Percentiles rank a stretch among this genome's conserved stretches.
phyloP scores from a whole-genome alignment of 1,140 invertebrate species.

The Sesamia nonagrioides region DNA sequence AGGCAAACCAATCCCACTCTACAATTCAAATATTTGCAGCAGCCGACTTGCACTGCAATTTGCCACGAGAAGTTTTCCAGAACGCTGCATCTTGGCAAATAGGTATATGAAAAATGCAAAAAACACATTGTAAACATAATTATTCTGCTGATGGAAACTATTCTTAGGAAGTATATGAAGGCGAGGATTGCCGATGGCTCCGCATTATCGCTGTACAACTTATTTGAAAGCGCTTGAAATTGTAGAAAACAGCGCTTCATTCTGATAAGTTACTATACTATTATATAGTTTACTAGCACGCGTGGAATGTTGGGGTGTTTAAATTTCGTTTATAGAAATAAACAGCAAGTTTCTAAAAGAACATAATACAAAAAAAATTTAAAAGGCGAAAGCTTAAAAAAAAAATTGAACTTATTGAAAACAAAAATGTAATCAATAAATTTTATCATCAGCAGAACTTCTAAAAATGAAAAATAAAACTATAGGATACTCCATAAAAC shows the following conservation, averaged over 20 bases:
- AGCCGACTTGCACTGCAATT: conserved; percentile 80
- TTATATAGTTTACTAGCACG: neutral
- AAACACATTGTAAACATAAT: conserved; percentile 54
- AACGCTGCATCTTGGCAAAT: conserved; percentile 62
- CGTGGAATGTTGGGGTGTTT: neutral
- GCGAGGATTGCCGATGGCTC: conserved; percentile 14
- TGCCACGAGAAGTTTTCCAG: conserved; percentile 71
- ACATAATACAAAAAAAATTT: no score
- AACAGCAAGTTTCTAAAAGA: no score
- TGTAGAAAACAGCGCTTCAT: neutral
- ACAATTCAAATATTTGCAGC: conserved; percentile 85
- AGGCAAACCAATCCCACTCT: conserved; percentile 84
- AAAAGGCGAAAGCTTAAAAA: no score
- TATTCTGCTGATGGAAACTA: conserved; percentile 43
- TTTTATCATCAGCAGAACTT: no score
- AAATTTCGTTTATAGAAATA: neutral
- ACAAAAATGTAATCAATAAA: no score
- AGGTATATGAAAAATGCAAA: conserved; percentile 56
- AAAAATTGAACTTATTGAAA: no score
- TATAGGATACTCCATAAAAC: neutral
- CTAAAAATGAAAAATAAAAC: neutral
- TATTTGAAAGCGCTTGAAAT: conserved; percentile 21
- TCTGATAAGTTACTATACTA: neutral
- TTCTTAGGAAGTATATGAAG: conserved; percentile 21
- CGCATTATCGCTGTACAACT: neutral